Evolutionary conservation across 2,113 vertebrate genomes (phyloP), one percentile per base, ranked within the genome.

Genomic region (Hemicordylus capensis): DNA sequence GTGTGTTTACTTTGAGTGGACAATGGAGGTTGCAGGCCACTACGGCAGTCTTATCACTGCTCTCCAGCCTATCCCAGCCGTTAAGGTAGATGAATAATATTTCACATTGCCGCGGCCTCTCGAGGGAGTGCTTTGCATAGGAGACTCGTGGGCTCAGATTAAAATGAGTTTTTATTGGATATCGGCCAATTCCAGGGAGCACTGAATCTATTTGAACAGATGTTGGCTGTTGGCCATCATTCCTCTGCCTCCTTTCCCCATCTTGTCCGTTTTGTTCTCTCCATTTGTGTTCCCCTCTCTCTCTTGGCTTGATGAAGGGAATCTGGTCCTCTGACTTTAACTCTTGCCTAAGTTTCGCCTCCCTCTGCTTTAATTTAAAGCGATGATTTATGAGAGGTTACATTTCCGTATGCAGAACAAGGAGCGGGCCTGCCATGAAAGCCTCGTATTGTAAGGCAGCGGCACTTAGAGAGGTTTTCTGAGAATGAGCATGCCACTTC

Each of bases 131-230:
- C 84, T 95, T 85, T 90, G 81, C 87, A 88, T 31, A 84, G 78
- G 88, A 94, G 92, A 87, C 89, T 94, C 1, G 4, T 92, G 93
- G 89, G 89, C 83, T 94, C 44, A 76, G 92, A 95, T 95, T 91
- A 94, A 95, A 95, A 93, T 90, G 93, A 94, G 93, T 94, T 96
- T 95, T 92, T 94, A 15, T 90, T 96, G 96, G 95, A 94, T 87
- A 81, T 80, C 84, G 87, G 93, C 94, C 93, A 95, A 84, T 83
- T 91, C 44, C 37, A 83, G 86, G 89, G 91, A 95, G 89, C 4
- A 34, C 51, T 80, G 93, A 87, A 94, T 94, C 93, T 94, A 94
- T 85, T 86, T 87, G 84, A 93, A 88, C 24, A 6, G 85, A 51
- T 88, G 74, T 85, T 94, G 92, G 93, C 93, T 91, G 85, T 90